These are phyloP conservation scores for Phengaris alcon DNA, from an alignment of 2,888 invertebrate species.

Conservation along the genomic window DNA sequence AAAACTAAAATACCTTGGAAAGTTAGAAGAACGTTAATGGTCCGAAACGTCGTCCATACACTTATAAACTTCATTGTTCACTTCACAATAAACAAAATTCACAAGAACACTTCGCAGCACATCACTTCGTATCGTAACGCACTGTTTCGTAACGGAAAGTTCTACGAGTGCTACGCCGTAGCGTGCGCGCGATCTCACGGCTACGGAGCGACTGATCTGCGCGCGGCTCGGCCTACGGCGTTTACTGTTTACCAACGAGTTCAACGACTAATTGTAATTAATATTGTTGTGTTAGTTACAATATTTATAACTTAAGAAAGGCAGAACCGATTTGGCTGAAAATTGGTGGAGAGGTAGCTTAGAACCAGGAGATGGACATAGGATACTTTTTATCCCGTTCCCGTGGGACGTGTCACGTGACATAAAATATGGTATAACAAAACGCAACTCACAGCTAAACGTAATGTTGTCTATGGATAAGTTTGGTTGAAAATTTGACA, in stretches of 20 bases:
- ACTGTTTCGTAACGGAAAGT: conserved; percentile 33
- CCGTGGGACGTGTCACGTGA: too few relatives aligned
- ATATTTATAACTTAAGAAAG: too few relatives aligned
- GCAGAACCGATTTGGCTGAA: too few relatives aligned
- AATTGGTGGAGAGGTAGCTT: too few relatives aligned
- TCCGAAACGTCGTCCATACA: conserved; percentile 35
- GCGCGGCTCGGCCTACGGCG: conserved; percentile 30
- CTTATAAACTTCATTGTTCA: conserved; percentile 24
- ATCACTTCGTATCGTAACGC: conserved; percentile 24
- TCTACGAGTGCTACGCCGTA: conserved; percentile 34
- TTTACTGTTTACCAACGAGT: background rate
- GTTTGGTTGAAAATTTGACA: too few relatives aligned
- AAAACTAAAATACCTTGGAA: conserved; percentile 35
- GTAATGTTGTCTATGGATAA: too few relatives aligned
- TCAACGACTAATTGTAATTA: background rate
- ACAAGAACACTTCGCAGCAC: conserved; percentile 23
- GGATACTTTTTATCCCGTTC: too few relatives aligned
- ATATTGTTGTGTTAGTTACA: background rate
- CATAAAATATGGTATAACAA: too few relatives aligned
- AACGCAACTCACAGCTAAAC: too few relatives aligned
- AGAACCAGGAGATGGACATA: too few relatives aligned
- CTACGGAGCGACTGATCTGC: conserved; percentile 38
- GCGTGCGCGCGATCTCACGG: conserved; percentile 33
- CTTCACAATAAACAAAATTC: conserved; percentile 3
- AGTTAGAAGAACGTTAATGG: conserved; percentile 36